phyloP scores from a whole-genome alignment of 2,888 invertebrate genomes.

The Argyresthia goedartella region DNA sequence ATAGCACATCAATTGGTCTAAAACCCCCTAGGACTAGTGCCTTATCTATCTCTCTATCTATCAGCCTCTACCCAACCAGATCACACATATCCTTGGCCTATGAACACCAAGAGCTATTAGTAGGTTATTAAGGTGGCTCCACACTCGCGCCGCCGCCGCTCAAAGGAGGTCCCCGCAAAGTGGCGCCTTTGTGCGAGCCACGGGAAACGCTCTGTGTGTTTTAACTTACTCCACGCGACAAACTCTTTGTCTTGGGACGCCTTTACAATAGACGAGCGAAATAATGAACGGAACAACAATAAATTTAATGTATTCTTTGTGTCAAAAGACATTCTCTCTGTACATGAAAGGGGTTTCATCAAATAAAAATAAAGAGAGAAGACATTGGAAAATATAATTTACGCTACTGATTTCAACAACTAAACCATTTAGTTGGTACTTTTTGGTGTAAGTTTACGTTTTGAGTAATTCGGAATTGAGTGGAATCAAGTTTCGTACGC shows the following conservation, averaged over 20 bases:
- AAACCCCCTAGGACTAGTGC: background rate
- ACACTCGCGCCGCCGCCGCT: slow-evolving; percentile 42
- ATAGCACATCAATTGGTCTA: background rate
- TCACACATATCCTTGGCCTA: background rate
- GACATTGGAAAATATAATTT: too few species aligned
- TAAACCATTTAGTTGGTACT: too few species aligned
- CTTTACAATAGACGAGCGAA: slow-evolving; percentile 19
- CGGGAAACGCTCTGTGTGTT: slow-evolving; percentile 32
- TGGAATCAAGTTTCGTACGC: background rate
- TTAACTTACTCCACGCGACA: slow-evolving; percentile 37
- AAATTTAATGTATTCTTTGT: too few species aligned
- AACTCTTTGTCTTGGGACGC: slow-evolving; percentile 52
- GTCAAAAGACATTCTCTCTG: too few species aligned
- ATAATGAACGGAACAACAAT: background rate
- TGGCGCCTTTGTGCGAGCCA: slow-evolving; percentile 51
- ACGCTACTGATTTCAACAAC: too few species aligned
- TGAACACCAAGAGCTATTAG: slow-evolving; percentile 33
- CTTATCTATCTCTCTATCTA: too few species aligned
- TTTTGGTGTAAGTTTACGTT: too few species aligned
- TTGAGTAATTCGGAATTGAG: background rate
- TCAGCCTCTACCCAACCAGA: too few species aligned
- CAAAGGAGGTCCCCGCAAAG: slow-evolving; percentile 55
- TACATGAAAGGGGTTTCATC: too few species aligned
- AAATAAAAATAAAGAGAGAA: too few species aligned
- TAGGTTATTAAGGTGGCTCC: slow-evolving; percentile 61